Percentiles rank a stretch among this genome's conserved stretches.
phyloP scores from a whole-genome alignment of 2,888 invertebrate genomes.

The Camponotus fellah region DNA sequence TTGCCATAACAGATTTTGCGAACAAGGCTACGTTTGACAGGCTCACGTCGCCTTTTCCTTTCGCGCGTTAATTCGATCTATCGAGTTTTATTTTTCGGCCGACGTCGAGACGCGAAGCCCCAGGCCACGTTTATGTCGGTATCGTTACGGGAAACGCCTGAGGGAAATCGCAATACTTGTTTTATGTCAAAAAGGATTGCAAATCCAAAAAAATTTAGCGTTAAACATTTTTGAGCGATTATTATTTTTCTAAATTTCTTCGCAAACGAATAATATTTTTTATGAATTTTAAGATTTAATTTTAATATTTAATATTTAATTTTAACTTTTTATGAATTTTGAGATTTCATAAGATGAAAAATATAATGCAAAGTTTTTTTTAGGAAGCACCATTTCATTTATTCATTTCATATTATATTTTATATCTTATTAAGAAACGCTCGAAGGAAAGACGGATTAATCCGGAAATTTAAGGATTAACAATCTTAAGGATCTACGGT shows the following conservation, averaged over 20 bases:
- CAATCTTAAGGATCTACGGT: not conserved
- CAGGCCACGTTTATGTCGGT: slow-evolving; percentile 10
- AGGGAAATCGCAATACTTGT: not conserved
- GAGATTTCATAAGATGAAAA: not conserved
- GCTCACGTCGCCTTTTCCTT: slow-evolving; percentile 12
- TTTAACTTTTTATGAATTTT: not conserved
- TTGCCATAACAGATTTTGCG: not conserved
- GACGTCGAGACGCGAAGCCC: not conserved
- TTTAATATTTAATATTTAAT: no score
- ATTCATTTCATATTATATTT: no score
- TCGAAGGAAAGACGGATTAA: not conserved
- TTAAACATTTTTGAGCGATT: not conserved
- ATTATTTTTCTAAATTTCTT: not conserved
- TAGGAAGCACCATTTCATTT: not conserved
- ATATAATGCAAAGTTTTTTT: not conserved
- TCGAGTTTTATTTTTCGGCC: slow-evolving; percentile 25
- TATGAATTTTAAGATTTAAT: not conserved
- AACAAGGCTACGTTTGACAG: slow-evolving; percentile 1
- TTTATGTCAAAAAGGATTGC: not conserved
- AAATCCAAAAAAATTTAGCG: not conserved
- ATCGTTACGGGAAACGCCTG: slow-evolving; percentile 8
- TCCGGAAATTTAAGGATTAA: not conserved
- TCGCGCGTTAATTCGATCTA: slow-evolving; percentile 21
- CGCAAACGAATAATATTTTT: not conserved
- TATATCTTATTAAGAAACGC: not conserved